Conservation (phyloP, 2,113 vertebrate species). For the Python bivittatus region DNA sequence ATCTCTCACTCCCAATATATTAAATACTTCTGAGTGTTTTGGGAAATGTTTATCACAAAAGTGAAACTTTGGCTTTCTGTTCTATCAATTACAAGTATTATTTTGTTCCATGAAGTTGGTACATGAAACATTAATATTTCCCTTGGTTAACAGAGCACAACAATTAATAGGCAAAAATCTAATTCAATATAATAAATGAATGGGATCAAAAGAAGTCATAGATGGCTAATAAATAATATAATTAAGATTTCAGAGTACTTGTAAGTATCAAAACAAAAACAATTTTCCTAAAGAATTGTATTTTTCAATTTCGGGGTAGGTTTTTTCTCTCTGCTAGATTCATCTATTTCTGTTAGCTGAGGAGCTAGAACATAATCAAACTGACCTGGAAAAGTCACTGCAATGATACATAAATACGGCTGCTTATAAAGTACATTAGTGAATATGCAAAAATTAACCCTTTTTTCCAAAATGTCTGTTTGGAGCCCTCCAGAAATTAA, state of each 20-base stretch:
- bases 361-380: neutral
- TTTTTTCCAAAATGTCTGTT: constrained; percentile 15
- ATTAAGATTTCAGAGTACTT: neutral
- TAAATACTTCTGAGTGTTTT: neutral
- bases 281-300: constrained; percentile 21
- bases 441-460: neutral
- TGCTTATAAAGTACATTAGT: constrained; percentile 16
- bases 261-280: neutral
- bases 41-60: neutral
- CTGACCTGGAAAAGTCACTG: neutral
- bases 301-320: neutral
- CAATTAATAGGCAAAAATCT: neutral
- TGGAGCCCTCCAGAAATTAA: constrained; percentile 68
- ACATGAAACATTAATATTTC: neutral
- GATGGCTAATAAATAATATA: neutral
- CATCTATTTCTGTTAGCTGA: neutral
- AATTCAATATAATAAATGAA: neutral
- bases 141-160: neutral
- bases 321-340: neutral
- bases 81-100: neutral
- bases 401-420: neutral
- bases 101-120: neutral
- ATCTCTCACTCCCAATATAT: neutral
- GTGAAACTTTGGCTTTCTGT: neutral
- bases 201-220: neutral